Evolutionary conservation across 2,888 invertebrate genomes (phyloP).

Genomic region (Leistus spinibarbis): DNA sequence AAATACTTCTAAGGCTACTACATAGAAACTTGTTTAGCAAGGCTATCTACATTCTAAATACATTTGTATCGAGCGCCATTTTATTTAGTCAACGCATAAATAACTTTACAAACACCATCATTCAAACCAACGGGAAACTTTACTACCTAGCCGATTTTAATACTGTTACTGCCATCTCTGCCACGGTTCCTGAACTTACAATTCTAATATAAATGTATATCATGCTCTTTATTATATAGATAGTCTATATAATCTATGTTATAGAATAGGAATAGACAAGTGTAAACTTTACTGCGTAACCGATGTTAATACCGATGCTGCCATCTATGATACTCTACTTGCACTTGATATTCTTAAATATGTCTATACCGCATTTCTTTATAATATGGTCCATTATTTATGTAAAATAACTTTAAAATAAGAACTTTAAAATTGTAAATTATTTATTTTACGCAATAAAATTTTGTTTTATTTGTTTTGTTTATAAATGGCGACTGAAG

Average conservation of each 20-base stretch:
- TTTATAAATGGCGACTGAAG: not conserved
- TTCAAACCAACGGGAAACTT: not conserved
- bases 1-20: constrained; percentile 3
- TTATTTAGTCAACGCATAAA: constrained; percentile 8
- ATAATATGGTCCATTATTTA: not conserved
- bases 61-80: constrained; percentile 26
- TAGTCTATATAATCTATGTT: no score
- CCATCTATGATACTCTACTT: not conserved
- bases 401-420: not conserved
- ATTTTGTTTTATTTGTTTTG: not conserved
- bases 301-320: not conserved
- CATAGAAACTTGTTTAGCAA: constrained; percentile 43
- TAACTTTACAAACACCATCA: not conserved
- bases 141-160: not conserved
- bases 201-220: not conserved
- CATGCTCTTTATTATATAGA: not conserved
- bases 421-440: not conserved
- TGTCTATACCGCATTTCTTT: not conserved
- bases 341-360: not conserved
- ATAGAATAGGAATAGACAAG: no score
- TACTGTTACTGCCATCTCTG: not conserved
- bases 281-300: not conserved
- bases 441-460: not conserved
- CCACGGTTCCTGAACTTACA: not conserved
- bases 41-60: constrained; percentile 44